Evolutionary conservation across 1,140 invertebrate genomes (phyloP).

Genomic region (Acyrthosiphon pisum): DNA sequence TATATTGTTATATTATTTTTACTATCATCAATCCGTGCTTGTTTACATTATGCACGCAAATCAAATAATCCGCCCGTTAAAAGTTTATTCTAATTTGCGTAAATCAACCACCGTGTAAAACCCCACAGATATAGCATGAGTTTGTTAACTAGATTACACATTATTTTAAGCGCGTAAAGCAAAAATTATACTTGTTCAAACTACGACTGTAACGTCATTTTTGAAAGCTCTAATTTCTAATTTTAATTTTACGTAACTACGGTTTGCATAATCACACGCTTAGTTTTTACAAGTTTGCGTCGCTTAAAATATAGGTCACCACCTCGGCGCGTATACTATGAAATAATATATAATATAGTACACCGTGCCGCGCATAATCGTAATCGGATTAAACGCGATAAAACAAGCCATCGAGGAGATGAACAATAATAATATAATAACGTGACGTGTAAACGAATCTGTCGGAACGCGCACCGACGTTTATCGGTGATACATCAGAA

Average conservation of each 20-base stretch:
- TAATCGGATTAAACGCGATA: neutral
- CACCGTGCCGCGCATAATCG: neutral
- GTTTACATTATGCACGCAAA: neutral
- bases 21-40: neutral
- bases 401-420: neutral
- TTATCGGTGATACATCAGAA: neutral
- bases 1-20: conserved; percentile 14
- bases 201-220: neutral
- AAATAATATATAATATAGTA: neutral
- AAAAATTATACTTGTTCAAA: neutral
- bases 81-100: conserved; percentile 2
- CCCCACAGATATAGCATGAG: neutral
- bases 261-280: neutral
- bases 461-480: neutral
- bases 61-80: neutral
- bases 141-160: neutral
- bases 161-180: neutral
- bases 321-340: too few species aligned
- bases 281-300: neutral
- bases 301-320: neutral
- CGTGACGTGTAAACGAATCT: neutral
- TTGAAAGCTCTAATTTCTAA: conserved; percentile 3
- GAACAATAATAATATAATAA: neutral
- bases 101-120: neutral
- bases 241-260: neutral